Conservation (phyloP, 2,888 invertebrate species). For the Cheilosia scutellata region DNA sequence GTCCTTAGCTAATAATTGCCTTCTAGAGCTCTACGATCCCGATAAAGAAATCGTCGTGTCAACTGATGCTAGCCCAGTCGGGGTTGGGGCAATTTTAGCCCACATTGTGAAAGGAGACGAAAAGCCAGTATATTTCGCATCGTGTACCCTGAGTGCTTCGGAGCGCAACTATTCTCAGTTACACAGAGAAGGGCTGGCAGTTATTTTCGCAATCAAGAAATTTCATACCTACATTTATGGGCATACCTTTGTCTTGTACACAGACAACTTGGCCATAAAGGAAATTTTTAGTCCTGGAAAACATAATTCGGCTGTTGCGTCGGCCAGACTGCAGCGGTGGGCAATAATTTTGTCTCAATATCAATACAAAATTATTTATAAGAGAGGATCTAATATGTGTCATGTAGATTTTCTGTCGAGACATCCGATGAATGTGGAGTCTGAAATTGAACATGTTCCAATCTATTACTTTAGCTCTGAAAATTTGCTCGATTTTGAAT, state of each 20-base stretch:
- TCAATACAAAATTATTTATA: conserved; percentile 43
- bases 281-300: conserved; percentile 25
- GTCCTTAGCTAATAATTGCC: too few species aligned
- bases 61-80: too few species aligned
- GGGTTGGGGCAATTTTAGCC: too few species aligned
- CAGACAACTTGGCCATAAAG: conserved; percentile 3
- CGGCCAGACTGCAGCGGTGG: conserved; percentile 50
- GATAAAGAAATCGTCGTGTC: too few species aligned
- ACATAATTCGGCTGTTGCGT: conserved; percentile 8
- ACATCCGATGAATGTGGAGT: conserved; percentile 21
- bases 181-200: too few species aligned
- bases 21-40: too few species aligned
- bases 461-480: conserved; percentile 1
- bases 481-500: not conserved
- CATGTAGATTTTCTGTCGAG: conserved; percentile 49
- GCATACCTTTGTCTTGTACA: not conserved
- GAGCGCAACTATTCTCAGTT: too few species aligned
- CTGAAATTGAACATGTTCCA: conserved; percentile 6
- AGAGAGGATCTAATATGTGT: conserved; percentile 12
- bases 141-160: too few species aligned
- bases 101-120: too few species aligned
- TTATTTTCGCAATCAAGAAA: too few species aligned
- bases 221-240: not conserved
- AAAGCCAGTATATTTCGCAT: too few species aligned
- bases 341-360: conserved; percentile 54